Conservation (phyloP, 2,888 invertebrate species). For the Theristus sp. region DNA sequence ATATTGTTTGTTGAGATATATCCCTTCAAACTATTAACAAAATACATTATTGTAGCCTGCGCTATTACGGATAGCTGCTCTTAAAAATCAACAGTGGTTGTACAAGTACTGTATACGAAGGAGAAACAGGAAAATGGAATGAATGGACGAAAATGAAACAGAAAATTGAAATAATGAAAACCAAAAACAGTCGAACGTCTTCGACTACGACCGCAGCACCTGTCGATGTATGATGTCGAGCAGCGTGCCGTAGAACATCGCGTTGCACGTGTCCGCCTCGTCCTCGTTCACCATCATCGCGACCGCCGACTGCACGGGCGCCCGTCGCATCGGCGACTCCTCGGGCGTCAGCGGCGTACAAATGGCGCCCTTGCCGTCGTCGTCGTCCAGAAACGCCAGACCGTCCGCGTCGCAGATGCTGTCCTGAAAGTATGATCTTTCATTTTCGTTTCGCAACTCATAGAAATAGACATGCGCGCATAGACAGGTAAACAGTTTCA, state of each 20-base stretch:
- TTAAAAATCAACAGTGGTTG: too few species aligned
- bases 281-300: background rate
- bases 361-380: background rate
- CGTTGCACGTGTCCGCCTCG: constrained; percentile 38
- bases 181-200: too few species aligned
- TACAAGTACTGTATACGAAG: too few species aligned
- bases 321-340: constrained; percentile 3
- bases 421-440: constrained; percentile 11
- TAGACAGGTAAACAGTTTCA: too few species aligned
- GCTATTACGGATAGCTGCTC: too few species aligned
- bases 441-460: background rate
- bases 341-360: constrained; percentile 3
- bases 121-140: background rate
- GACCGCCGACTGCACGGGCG: background rate
- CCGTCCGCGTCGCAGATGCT: constrained; percentile 9
- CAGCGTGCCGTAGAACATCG: constrained; percentile 91
- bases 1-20: too few species aligned
- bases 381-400: constrained; percentile 2
- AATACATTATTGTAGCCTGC: too few species aligned
- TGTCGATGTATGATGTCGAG: constrained; percentile 82
- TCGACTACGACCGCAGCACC: too few species aligned
- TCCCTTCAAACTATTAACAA: too few species aligned
- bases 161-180: too few species aligned
- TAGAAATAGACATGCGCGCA: too few species aligned
- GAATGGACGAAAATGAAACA: too few species aligned